Evolutionary conservation across 2,888 invertebrate species (phyloP).

Genomic region (Lysandra coridon): DNA sequence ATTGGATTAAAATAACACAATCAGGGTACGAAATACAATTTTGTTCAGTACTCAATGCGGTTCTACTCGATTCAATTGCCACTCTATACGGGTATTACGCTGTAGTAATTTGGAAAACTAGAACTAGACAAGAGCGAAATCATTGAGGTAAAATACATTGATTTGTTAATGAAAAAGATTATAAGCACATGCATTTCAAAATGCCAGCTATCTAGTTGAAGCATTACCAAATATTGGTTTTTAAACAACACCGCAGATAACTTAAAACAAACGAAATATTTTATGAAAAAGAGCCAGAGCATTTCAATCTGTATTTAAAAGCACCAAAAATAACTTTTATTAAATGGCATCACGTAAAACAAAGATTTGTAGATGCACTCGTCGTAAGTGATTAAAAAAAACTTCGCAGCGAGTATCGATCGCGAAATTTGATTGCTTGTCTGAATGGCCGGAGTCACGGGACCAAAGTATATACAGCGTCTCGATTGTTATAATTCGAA

Average conservation of each 20-base stretch:
- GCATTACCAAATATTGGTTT: neutral
- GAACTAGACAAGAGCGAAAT: neutral
- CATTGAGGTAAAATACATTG: neutral
- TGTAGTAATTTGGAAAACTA: neutral
- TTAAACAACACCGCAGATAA: neutral
- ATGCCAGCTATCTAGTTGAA: neutral
- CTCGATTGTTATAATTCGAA: neutral
- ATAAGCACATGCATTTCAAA: neutral
- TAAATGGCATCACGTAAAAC: slow-evolving; percentile 14
- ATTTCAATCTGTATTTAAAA: neutral
- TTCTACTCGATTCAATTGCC: neutral
- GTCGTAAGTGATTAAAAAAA: slow-evolving; percentile 25
- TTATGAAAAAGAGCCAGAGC: neutral
- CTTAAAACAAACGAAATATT: neutral
- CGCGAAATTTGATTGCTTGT: slow-evolving; percentile 39
- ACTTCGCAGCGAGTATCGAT: slow-evolving; percentile 32
- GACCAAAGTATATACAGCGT: neutral
- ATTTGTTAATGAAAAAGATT: neutral
- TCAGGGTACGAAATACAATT: neutral
- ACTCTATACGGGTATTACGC: neutral
- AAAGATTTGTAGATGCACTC: slow-evolving; percentile 4
- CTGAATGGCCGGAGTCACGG: slow-evolving; percentile 29
- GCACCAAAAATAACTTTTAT: neutral
- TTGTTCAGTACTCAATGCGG: neutral
- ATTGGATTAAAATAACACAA: neutral